Percentiles rank a stretch among this genome's conserved stretches.
phyloP scores from a whole-genome alignment of 2,113 vertebrate genomes.

The Otis tarda region DNA sequence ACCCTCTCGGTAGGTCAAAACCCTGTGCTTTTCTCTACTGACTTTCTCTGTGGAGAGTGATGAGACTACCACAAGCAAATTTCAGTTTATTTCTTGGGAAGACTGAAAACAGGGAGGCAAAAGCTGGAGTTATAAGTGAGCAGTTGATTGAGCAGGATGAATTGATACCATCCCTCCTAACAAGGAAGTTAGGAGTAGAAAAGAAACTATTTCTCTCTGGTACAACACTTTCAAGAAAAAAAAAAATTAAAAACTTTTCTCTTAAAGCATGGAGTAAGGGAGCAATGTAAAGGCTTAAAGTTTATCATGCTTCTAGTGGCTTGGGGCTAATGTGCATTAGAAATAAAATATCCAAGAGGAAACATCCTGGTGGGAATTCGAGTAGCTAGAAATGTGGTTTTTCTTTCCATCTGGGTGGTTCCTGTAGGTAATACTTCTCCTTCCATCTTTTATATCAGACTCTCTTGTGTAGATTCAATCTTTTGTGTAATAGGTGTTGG shows the following conservation, averaged over 20 bases:
- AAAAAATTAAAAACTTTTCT: background rate
- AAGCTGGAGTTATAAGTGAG: background rate
- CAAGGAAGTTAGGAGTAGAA: background rate
- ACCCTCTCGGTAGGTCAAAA: background rate
- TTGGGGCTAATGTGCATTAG: background rate
- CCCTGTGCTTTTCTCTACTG: accelerated
- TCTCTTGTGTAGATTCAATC: background rate
- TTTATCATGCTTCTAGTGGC: background rate
- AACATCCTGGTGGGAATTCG: background rate
- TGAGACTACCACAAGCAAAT: background rate
- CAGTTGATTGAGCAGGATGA: background rate
- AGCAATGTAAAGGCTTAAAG: background rate
- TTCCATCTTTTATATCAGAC: background rate
- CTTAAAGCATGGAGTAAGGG: background rate
- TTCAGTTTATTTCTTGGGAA: background rate
- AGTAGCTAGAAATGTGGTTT: background rate
- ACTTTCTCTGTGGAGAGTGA: background rate
- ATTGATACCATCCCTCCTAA: background rate
- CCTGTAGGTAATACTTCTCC: background rate
- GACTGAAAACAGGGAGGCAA: background rate
- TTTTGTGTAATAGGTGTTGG: background rate
- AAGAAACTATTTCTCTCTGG: background rate
- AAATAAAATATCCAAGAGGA: background rate
- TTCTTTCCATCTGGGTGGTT: background rate
- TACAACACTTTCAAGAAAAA: background rate